phyloP scores from a whole-genome alignment of 2,797 vertebrate genomes.

The Dermochelys coriacea region DNA sequence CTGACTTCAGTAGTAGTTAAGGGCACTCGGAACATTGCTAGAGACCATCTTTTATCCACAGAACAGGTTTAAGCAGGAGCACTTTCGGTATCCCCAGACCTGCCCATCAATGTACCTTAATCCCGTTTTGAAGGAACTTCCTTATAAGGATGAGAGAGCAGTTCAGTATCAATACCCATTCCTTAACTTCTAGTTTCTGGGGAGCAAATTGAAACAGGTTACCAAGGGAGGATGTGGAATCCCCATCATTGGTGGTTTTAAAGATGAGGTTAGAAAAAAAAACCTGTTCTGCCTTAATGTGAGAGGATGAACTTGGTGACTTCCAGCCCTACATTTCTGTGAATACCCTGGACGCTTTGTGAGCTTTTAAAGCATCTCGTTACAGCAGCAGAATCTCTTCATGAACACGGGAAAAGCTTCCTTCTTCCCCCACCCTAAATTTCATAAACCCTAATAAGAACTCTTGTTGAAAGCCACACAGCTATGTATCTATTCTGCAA shows the following conservation, averaged over 20 bases:
- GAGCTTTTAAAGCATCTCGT: slow-evolving; percentile 77
- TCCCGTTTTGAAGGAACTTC: background rate
- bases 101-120: background rate
- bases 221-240: background rate
- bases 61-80: background rate
- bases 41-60: background rate
- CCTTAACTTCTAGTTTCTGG: background rate
- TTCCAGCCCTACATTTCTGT: background rate
- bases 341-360: background rate
- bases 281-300: background rate
- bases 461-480: background rate
- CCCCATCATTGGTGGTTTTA: background rate
- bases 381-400: slow-evolving; percentile 75
- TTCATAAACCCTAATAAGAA: slow-evolving; percentile 39
- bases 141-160: background rate
- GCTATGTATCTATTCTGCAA: slow-evolving; percentile 34
- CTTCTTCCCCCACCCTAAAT: background rate
- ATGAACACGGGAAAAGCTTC: background rate
- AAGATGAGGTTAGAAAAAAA: background rate
- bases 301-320: background rate
- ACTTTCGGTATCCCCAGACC: background rate
- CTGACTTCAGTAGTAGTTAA: background rate
- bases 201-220: slow-evolving; percentile 26
- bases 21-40: background rate
- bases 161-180: background rate